Evolutionary conservation across 2,797 vertebrate species (phyloP).

Genomic region (Anguilla megastoma): DNA sequence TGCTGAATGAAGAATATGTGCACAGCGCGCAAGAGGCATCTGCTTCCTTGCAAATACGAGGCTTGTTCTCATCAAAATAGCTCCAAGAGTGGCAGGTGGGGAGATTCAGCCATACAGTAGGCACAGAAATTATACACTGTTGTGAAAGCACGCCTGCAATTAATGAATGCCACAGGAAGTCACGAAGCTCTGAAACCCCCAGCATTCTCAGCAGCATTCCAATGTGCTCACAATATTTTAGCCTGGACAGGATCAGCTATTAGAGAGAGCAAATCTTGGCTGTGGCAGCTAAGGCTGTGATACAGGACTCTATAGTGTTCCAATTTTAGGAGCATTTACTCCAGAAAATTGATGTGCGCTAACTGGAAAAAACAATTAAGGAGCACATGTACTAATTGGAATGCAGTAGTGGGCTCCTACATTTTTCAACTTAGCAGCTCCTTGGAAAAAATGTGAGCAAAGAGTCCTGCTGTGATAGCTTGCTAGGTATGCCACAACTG

Average conservation of each 20-base stretch:
- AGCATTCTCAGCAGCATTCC: neutral
- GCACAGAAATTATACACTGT: constrained; percentile 14
- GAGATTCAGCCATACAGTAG: constrained; percentile 9
- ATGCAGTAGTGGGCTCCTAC: no score
- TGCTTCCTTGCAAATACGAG: constrained; percentile 51
- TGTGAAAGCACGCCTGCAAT: neutral
- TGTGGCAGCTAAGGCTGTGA: neutral
- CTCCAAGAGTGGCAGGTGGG: neutral
- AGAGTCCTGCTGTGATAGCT: neutral
- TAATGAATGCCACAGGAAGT: neutral
- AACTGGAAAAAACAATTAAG: no score
- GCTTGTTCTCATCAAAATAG: constrained; percentile 33
- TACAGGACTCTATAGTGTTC: no score
- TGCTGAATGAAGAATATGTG: neutral
- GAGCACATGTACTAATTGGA: no score
- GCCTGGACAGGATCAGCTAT: neutral
- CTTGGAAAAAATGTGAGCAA: no score
- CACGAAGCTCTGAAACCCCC: neutral
- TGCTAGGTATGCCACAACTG: neutral
- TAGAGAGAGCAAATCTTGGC: neutral
- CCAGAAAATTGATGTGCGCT: no score
- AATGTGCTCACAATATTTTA: neutral
- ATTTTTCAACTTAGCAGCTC: no score
- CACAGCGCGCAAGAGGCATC: constrained; percentile 48
- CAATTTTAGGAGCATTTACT: no score